phyloP scores from a whole-genome alignment of 2,797 vertebrate genomes.

The Muscicapa striata region DNA sequence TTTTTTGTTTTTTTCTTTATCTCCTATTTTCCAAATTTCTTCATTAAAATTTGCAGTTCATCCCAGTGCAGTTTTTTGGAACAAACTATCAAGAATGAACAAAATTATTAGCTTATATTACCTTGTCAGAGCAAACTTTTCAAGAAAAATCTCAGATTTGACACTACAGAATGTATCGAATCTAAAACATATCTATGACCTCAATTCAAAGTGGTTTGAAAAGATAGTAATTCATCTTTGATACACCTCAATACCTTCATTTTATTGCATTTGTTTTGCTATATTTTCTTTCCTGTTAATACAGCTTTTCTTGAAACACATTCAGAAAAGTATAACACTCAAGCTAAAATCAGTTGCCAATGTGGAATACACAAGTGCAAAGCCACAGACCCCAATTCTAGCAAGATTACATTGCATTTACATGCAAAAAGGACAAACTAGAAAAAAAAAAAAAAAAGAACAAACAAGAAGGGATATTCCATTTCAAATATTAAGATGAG shows the following conservation, averaged over 20 bases:
- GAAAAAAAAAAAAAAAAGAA: not conserved
- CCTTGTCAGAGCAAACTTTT: not conserved
- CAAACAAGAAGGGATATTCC: not conserved
- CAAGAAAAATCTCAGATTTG: not conserved
- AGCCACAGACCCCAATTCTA: not conserved
- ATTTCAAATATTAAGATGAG: not conserved
- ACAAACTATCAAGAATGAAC: not conserved
- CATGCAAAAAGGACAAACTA: not conserved
- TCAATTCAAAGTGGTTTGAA: not conserved
- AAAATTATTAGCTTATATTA: not conserved
- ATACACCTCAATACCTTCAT: not conserved
- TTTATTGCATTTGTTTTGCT: slow-evolving; percentile 16
- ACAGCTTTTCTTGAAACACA: not conserved
- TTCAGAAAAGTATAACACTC: not conserved
- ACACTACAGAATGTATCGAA: not conserved
- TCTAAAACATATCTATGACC: not conserved
- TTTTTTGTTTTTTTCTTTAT: not conserved
- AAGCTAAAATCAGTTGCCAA: not conserved
- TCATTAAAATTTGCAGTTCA: not conserved
- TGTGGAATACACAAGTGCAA: not conserved
- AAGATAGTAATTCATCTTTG: not conserved
- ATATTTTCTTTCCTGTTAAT: not conserved
- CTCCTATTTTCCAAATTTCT: not conserved
- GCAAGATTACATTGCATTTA: not conserved
- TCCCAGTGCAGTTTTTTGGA: not conserved